Evolutionary conservation across 2,797 vertebrate genomes (phyloP), one percentile per base, ranked within the genome.

Genomic region (Characodon lateralis): DNA sequence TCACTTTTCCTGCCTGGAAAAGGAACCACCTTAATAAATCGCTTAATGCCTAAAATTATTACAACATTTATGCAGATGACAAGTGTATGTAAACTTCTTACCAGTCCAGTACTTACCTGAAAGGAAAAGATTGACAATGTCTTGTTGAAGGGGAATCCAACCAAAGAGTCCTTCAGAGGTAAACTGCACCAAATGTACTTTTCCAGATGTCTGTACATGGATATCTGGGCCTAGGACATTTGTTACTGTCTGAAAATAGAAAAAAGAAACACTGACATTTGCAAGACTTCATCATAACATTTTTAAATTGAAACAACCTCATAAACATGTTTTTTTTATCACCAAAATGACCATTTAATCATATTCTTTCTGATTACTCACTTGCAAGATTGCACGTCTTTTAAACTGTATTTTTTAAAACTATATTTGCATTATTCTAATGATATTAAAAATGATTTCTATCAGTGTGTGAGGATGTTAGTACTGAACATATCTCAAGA

Each of bases 181-280:
- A 85, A 97, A 97, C 22, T 97, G 94, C 50, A 97, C 94, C 71
- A 99, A 91, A 74, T 97, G 94, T 77, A 96, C 95, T 66, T 91
- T 92, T 76, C 95, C 91, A 65, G 95, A 96, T 76, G 86, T 89
- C 78, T 87, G 92, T 65, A 95, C 55, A 0, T 96, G 94, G 26
- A 92, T 90, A 68, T 98, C 97, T 55, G 97, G 97, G 68, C 97
- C 97, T 85, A 99, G 91, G 71, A 97, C 86, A 0, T 95, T 91
- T 0, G 78, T 39, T 72, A 98, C 48, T 77, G 94, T 95, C 98
- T 99, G 72, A 61, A 69, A 78, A 10, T 16, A 73, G 1, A 66
- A 28, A 13, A 20, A 13, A 56, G 14, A 2, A 82, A 77, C 6
- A 84, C 73, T 51, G 59, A 26, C 50, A 31, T 26, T 26, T 35